These are phyloP conservation scores for Cryptotermes secundus DNA, from an alignment of 1,140 invertebrate species.

Conservation along the genomic window DNA sequence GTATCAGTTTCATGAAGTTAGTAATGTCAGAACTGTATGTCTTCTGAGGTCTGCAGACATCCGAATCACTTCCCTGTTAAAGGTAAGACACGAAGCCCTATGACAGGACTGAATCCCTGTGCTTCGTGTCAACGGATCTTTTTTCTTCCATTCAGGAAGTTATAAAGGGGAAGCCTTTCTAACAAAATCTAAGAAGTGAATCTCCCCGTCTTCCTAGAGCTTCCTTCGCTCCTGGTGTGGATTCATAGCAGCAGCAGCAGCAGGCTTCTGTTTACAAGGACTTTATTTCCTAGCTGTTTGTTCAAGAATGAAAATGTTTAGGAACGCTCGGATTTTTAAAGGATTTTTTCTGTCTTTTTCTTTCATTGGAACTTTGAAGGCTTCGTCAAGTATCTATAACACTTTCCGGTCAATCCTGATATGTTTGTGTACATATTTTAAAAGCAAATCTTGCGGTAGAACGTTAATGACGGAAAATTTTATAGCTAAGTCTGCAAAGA, in stretches of 20 bases:
- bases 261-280: neutral
- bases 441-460: too few species aligned
- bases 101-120: neutral
- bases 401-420: neutral
- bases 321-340: neutral
- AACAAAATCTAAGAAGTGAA: neutral
- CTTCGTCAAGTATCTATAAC: neutral
- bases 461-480: too few species aligned
- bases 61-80: too few species aligned
- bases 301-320: slow-evolving; percentile 20
- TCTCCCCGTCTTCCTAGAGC: neutral
- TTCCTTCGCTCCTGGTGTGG: neutral
- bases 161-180: neutral
- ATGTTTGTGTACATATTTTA: neutral
- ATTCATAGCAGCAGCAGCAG: neutral
- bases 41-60: too few species aligned
- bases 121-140: neutral
- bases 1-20: too few species aligned
- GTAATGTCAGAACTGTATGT: too few species aligned
- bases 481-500: too few species aligned
- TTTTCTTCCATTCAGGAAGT: neutral
- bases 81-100: neutral
- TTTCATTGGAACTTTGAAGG: neutral
- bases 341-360: neutral
- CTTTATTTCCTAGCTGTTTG: slow-evolving; percentile 1